Conservation (phyloP, 2,113 vertebrate genomes). For the Macaca nemestrina region DNA sequence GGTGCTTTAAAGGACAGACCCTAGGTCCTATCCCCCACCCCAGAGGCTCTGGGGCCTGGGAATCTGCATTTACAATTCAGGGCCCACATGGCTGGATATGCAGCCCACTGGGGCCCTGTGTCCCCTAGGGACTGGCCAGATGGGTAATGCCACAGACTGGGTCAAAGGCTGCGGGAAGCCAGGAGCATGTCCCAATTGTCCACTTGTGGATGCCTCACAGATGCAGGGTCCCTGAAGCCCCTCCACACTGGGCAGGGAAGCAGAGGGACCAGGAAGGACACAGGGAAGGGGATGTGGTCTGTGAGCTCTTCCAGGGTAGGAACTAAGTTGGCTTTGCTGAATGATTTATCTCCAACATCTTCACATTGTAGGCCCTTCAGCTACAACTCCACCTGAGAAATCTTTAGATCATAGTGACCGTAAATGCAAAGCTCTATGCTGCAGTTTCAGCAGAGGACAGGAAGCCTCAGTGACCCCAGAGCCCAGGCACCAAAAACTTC, state of each 20-base stretch:
- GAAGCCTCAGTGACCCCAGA: background rate
- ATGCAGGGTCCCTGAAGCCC: background rate
- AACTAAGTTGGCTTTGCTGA: background rate
- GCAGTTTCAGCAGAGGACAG: background rate
- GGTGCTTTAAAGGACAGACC: background rate
- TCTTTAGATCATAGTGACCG: too few species aligned
- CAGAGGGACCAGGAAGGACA: background rate
- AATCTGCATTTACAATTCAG: background rate
- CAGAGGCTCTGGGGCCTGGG: background rate
- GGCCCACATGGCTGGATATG: background rate
- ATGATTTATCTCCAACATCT: background rate
- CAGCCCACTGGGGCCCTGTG: background rate
- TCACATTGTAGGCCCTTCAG: background rate
- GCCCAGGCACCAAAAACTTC: background rate
- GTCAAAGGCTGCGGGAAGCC: background rate
- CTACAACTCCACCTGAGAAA: background rate
- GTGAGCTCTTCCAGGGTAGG: background rate
- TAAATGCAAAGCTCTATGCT: background rate
- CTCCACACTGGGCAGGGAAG: fast-evolving
- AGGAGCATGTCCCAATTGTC: fast-evolving
- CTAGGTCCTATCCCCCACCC: background rate
- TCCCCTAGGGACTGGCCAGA: background rate
- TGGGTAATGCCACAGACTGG: background rate
- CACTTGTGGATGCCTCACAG: fast-evolving
- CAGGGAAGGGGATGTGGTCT: background rate